Evolutionary conservation across 2,113 vertebrate species (phyloP).

Genomic region (Monarcha castaneiventris): DNA sequence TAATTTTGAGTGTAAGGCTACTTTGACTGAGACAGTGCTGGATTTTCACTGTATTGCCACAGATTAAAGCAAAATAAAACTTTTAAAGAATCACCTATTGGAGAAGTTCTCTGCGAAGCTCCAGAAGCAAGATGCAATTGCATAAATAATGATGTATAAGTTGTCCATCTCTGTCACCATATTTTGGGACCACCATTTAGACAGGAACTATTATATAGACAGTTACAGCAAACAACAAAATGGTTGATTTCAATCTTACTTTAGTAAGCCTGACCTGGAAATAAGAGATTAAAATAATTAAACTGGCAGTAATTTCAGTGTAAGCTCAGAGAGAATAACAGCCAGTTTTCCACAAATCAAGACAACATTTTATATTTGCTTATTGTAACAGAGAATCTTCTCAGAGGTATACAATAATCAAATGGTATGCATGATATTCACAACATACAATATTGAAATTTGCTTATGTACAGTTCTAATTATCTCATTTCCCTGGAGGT

Average conservation of each 20-base stretch:
- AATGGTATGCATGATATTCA: neutral
- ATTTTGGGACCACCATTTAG: neutral
- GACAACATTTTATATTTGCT: neutral
- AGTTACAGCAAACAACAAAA: neutral
- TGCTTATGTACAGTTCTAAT: neutral
- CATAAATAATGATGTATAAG: neutral
- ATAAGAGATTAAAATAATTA: neutral
- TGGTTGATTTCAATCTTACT: neutral
- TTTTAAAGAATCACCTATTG: neutral
- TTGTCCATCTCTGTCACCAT: neutral
- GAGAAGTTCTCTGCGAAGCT: neutral
- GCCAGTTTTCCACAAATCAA: neutral
- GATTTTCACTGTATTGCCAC: neutral
- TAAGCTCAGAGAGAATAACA: neutral
- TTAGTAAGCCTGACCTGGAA: neutral
- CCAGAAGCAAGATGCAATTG: neutral
- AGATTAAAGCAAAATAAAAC: neutral
- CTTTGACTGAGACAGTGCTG: neutral
- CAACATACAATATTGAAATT: neutral
- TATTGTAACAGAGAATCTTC: neutral
- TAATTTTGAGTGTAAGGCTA: neutral
- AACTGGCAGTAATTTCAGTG: neutral
- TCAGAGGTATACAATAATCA: neutral
- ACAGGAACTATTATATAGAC: neutral
- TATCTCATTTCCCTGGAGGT: neutral